Evolutionary conservation across 1,140 invertebrate species (phyloP), one percentile per base, ranked within the genome.

Genomic region (Acromyrmex echinatior): DNA sequence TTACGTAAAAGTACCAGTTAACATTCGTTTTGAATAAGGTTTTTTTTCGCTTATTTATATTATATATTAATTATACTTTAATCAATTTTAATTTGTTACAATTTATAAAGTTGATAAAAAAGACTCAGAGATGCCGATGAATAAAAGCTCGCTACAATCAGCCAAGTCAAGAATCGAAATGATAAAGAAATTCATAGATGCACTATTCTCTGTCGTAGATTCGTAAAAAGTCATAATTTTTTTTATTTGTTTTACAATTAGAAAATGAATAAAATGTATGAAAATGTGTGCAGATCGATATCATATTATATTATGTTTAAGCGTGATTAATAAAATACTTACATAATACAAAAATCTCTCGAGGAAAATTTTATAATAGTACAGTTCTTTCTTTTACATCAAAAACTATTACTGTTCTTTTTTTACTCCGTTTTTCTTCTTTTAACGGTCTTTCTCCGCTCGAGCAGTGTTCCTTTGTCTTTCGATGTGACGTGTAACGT

Each of bases 381-480:
- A 18, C 6, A 51, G 14, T 35, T 39, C 7, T 5, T 45, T 18
- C 18, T 10, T 51, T 7, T 79, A 49, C 25, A 21, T 56, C 9
- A 16, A 31, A 10, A 65, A 45, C 21, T 9, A 2, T 62, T 28
- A 31, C 14, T 12, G 1, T 14, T 62, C 21, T 49, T 65, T n/a
- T 16, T 56, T 53, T 25, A 39, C 14, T n/a, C 5, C 39, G 39
- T 56, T 45, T 63, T 9, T 25, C 10, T 39, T 7, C 28, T 28
- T 62, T 76, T 62, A 71, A 62, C 10, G n/a, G 14, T 45, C 31
- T 68, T 68, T 58, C 35, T 45, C 45, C 49, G 25, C 28, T 60
- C 31, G 51, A 82, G 25, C 14, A 18, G 31, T n/a, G 6, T 14
- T 58, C 65, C 78, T 81, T 81, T 81, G 78, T 81, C 49, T 81